These are phyloP conservation scores for Lontra canadensis DNA, from an alignment of 2,113 vertebrate genomes.

Conservation along the genomic window DNA sequence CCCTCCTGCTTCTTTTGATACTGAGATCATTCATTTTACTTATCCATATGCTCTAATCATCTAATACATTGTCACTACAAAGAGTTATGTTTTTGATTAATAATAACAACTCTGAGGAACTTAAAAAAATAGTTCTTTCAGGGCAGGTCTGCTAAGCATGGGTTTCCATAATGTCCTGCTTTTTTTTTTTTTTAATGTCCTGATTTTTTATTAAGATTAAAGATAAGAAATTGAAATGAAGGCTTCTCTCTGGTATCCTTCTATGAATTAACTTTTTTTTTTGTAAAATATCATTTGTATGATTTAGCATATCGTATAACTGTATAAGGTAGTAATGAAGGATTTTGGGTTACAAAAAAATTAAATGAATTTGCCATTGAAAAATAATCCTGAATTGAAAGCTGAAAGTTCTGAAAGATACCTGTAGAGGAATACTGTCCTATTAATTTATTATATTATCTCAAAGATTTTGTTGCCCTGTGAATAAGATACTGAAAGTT, in stretches of 20 bases:
- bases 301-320: neutral
- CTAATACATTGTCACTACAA: neutral
- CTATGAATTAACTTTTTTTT: neutral
- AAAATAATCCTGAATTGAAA: neutral
- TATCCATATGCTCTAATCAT: neutral
- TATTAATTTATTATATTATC: slow-evolving; percentile 1
- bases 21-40: neutral
- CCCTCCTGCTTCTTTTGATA: neutral
- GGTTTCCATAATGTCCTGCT: neutral
- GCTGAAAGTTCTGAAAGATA: neutral
- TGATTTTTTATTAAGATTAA: neutral
- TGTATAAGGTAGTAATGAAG: neutral
- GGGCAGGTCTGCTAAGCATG: neutral
- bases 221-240: neutral
- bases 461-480: neutral
- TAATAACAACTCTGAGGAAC: neutral
- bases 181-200: too few relatives aligned
- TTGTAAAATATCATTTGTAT: neutral
- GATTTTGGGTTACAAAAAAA: neutral
- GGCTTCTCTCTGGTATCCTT: neutral
- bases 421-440: neutral
- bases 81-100: neutral
- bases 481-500: neutral
- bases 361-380: neutral
- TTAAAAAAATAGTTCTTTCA: neutral